Base-by-base conservation (phyloP, 2,113 vertebrate species). In the Muntiacus reevesi region DNA sequence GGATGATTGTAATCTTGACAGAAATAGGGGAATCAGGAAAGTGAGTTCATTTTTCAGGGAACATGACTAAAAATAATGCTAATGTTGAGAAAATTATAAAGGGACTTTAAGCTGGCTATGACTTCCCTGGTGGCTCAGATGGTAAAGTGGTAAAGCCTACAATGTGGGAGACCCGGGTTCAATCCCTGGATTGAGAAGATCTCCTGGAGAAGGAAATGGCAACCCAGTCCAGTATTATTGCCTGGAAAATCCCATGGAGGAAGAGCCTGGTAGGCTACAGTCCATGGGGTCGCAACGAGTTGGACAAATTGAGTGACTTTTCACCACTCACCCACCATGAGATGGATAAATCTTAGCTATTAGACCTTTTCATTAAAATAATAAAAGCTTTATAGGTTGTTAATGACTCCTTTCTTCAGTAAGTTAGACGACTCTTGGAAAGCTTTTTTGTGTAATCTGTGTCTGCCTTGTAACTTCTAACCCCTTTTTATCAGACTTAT, bases 341-440 rank as follows among this genome's bases (percentile, higher is more conserved):
- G 87, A 50, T 14, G 87, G 50, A 93, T 92, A 83, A 82, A 92
- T 82, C 50, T 28, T 82, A 91, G 60, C 50, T 67, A n/a, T 55
- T 85, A 2, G 2, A 84, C 16, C 30, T 91, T 36, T 93, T 94
- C 16, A 36, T 97, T 95, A 87, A 71, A 96, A 84, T 95, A 94
- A 64, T 97, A 93, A 89, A 64, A 89, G 36, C 60, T 91, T 97
- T 86, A 54, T 71, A 93, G 76, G 8, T 94, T 87, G 85, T 95
- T 91, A 95, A 84, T 91, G 71, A 81, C 90, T 89, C 33, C 50
- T 95, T 95, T 95, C 57, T 87, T 96, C 19, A 81, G 33, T 64
- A 50, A 95, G 52, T 7, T 88, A 82, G 36, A 50, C 0, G 9
- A 64, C 28, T 60, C 28, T 89, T 67, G 1, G 74, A 54, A 91